phyloP scores from a whole-genome alignment of 1,140 invertebrate genomes.

The Drosophila ohnishii region DNA sequence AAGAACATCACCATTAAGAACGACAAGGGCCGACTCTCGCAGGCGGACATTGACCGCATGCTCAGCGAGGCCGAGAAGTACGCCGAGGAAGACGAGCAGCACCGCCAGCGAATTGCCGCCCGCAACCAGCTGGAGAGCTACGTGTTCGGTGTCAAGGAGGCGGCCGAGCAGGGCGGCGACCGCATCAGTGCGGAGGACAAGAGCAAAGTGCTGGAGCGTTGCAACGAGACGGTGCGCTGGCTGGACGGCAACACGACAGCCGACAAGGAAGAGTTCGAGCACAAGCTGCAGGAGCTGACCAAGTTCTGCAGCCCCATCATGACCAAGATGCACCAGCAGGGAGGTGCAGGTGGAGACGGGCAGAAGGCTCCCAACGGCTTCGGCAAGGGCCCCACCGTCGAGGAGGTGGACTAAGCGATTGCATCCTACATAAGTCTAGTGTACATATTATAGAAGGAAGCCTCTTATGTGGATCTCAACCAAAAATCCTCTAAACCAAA shows the following conservation, averaged over 20 bases:
- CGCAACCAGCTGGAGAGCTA: conserved; percentile 88
- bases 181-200: conserved; percentile 64
- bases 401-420: conserved; percentile 88
- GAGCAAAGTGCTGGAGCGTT: conserved; percentile 83
- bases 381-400: conserved; percentile 86
- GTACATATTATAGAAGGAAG: conserved; percentile 2
- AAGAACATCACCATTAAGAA: conserved; percentile 93
- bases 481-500: conserved; percentile 1
- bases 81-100: conserved; percentile 87
- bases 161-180: conserved; percentile 83
- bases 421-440: background rate
- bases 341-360: conserved; percentile 79
- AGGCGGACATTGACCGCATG: conserved; percentile 91
- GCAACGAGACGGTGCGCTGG: conserved; percentile 86
- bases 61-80: conserved; percentile 86
- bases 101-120: conserved; percentile 86
- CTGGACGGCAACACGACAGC: conserved; percentile 86
- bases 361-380: conserved; percentile 65
- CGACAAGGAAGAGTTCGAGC: conserved; percentile 87
- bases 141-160: conserved; percentile 87
- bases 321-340: conserved; percentile 84
- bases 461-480: conserved; percentile 21
- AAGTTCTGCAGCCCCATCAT: conserved; percentile 85
- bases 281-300: conserved; percentile 85
- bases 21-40: conserved; percentile 90